Evolutionary conservation across 23 tunicate species (phyloP).

Genomic region (Corella eumyota): DNA sequence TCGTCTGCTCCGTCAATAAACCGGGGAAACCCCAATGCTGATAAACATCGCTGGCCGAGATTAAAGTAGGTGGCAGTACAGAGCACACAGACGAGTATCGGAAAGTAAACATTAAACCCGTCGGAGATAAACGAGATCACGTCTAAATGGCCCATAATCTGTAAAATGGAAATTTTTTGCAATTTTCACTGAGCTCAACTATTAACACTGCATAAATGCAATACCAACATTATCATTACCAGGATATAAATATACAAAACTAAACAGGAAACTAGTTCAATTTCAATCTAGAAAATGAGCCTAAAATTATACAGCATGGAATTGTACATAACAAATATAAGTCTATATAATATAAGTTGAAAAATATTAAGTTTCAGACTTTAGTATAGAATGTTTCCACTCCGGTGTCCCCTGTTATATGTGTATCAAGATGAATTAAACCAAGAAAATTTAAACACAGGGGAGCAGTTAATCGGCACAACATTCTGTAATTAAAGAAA

Average conservation of each 20-base stretch:
- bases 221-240: too few species aligned
- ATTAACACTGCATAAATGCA: too few species aligned
- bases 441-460: conserved; percentile 93
- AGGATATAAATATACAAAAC: too few species aligned
- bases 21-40: conserved; percentile 84
- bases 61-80: conserved; percentile 90
- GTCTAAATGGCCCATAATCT: conserved; percentile 93
- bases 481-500: conserved; percentile 21
- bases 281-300: too few species aligned
- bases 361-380: conserved; percentile 1
- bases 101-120: conserved; percentile 96
- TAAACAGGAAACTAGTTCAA: too few species aligned
- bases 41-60: conserved; percentile 75
- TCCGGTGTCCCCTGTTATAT: conserved; percentile 28
- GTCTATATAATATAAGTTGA: not conserved
- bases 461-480: conserved; percentile 93
- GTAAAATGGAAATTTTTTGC: not conserved
- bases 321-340: too few species aligned
- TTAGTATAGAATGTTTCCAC: conserved; percentile 80
- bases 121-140: conserved; percentile 81
- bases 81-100: conserved; percentile 85
- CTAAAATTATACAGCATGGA: too few species aligned
- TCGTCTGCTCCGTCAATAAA: conserved; percentile 85
- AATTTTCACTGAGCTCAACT: not conserved
- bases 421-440: conserved; percentile 90